phyloP scores from a whole-genome alignment of 2,888 invertebrate species.

The Argyresthia goedartella region DNA sequence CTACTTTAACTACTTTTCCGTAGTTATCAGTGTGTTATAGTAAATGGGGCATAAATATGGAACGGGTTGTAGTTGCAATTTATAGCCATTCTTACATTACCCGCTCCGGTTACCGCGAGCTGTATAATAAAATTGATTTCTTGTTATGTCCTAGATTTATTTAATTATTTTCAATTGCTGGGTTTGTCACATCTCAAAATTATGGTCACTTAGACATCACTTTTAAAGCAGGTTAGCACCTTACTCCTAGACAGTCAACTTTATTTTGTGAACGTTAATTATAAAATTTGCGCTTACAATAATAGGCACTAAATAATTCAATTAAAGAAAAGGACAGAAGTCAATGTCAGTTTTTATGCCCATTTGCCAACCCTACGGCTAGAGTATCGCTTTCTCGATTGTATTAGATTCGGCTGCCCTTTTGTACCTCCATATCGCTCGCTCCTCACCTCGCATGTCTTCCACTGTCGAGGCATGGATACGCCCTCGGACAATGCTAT shows the following conservation, averaged over 20 bases:
- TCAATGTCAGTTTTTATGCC: too few relatives aligned
- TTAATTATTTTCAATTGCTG: too few relatives aligned
- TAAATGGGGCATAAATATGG: constrained; percentile 43
- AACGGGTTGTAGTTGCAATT: constrained; percentile 12
- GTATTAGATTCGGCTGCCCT: constrained; percentile 71
- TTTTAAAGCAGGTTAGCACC: too few relatives aligned
- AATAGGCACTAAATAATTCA: too few relatives aligned
- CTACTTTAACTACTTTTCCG: constrained; percentile 60
- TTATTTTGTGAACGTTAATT: too few relatives aligned
- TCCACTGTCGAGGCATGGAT: constrained; percentile 24
- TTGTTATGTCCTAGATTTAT: too few relatives aligned
- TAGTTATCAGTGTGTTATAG: constrained; percentile 55
- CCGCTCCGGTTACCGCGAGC: background rate
- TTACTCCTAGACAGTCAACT: too few relatives aligned
- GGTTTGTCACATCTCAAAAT: too few relatives aligned
- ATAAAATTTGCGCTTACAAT: too few relatives aligned
- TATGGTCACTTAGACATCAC: too few relatives aligned
- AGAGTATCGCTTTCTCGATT: constrained; percentile 66
- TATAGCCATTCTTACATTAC: constrained; percentile 1
- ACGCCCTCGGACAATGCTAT: constrained; percentile 15
- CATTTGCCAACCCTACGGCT: constrained; percentile 6
- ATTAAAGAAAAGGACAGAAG: too few relatives aligned
- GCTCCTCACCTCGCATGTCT: constrained; percentile 38
- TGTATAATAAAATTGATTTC: too few relatives aligned
- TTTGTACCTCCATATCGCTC: constrained; percentile 61